These are phyloP conservation scores for Folsomia manolachei DNA, from an alignment of 2,888 invertebrate species.

Conservation along the genomic window DNA sequence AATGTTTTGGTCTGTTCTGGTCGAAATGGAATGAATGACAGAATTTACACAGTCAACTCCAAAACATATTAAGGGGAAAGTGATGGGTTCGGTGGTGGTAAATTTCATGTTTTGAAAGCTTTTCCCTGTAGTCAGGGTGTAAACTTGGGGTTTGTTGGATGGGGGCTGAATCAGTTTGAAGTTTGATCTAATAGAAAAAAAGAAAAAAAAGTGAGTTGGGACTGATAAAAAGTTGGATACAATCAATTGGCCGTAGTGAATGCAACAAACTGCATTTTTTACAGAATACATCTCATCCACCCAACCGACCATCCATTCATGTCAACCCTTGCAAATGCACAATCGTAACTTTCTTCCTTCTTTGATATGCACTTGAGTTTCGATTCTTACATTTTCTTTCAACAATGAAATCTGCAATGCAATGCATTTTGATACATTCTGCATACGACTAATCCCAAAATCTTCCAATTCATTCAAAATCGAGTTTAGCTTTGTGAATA, in stretches of 20 bases:
- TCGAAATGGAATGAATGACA: not conserved
- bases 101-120: slow-evolving; percentile 1
- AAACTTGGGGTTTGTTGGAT: not conserved
- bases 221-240: not conserved
- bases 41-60: not conserved
- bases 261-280: not conserved
- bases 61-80: not conserved
- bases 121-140: slow-evolving; percentile 1
- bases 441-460: not conserved
- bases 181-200: slow-evolving; percentile 4
- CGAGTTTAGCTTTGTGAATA: not conserved
- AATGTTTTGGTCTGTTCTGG: not conserved
- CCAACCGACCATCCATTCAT: not conserved
- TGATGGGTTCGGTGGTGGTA: not conserved
- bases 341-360: no score
- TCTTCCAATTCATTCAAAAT: not conserved
- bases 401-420: no score
- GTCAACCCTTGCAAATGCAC: no score
- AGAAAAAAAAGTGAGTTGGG: not conserved
- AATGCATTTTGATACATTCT: not conserved
- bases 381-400: not conserved
- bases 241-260: not conserved
- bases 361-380: not conserved
- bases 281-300: not conserved
- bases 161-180: not conserved